Base-by-base conservation (phyloP, 2,888 invertebrate species). In the Himalopsyche tibetana region DNA sequence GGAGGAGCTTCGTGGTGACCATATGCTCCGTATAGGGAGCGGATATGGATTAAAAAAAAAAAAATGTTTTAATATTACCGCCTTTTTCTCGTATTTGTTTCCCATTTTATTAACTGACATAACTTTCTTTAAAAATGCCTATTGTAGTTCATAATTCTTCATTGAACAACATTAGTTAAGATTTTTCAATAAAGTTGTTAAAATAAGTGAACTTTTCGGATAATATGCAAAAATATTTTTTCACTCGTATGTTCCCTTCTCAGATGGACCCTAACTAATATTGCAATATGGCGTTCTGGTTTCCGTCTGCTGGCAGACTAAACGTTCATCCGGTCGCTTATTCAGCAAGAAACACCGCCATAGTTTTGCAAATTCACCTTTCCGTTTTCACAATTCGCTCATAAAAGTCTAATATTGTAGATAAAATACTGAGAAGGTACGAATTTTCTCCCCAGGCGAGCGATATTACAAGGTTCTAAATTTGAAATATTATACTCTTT, bases 361-460 rank as follows among this genome's bases (percentile, higher is more conserved):
- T 19, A 55, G 80, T 80, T 80, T 36, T 42, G 80, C 80, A 51
- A 51, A 36, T 38, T 84, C 84, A 80, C 80, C 84, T 84, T 38
- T 80, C 80, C 55, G 63, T 84, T 84, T 55, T 55, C 38, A 79
- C 55, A 84, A 28, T 12, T 84, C 36, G 36, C 56, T 84, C 80
- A 56, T 84, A 84, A 84, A 84, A 84, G 84, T 84, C 55, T 80
- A 84, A 84, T 84, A 84, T 84, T 84, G 55, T 56, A 84, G 51
- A 84, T 84, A 80, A 84, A 84, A 80, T 74, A 74, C 74, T 74
- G 74, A 38, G 38, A 74, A 74, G 74, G 74, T 38, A 74, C 74
- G 74, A 74, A 74, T 74, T 74, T 74, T 36, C 74, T 74, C 74
- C 74, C 74, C 74, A 36, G 74, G 74, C 74, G 74, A 74, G 74